Conservation (phyloP, 30 jellyfish, hydroid and myxozoan species). For the Rhopilema esculentum region DNA sequence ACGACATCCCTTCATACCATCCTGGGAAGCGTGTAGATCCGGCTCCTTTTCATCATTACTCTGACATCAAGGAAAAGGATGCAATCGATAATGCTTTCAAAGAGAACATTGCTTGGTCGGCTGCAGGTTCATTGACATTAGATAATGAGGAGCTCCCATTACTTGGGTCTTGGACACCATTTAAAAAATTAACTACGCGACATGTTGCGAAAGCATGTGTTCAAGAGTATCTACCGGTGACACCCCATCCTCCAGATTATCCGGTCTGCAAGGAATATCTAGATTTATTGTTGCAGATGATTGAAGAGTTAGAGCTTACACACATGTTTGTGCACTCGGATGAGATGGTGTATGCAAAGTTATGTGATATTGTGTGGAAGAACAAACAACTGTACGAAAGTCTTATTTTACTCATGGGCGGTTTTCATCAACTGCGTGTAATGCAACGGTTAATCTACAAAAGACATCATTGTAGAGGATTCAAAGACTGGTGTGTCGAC, state of each 20-base stretch:
- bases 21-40: slow-evolving; percentile 52
- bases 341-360: slow-evolving; percentile 60
- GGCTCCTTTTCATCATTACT: neutral
- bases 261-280: slow-evolving; percentile 53
- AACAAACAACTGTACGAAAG: neutral
- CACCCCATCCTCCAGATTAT: slow-evolving; percentile 58
- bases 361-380: slow-evolving; percentile 49
- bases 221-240: slow-evolving; percentile 61
- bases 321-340: slow-evolving; percentile 62
- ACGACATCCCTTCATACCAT: slow-evolving; percentile 12
- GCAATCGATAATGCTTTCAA: slow-evolving; percentile 23
- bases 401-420: slow-evolving; percentile 46
- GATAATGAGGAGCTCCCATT: slow-evolving; percentile 27
- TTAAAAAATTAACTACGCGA: neutral
- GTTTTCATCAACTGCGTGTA: slow-evolving; percentile 66
- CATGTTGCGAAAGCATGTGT: slow-evolving; percentile 3
- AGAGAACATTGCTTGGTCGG: slow-evolving; percentile 62
- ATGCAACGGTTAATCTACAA: slow-evolving; percentile 31
- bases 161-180: slow-evolving; percentile 63
- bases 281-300: slow-evolving; percentile 17
- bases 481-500: slow-evolving; percentile 60
- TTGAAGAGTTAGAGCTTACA: slow-evolving; percentile 11
- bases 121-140: slow-evolving; percentile 35
- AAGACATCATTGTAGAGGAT: slow-evolving; percentile 53
- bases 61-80: neutral